Base-by-base conservation (phyloP, 2,888 invertebrate species). In the Ochropleura plecta region DNA sequence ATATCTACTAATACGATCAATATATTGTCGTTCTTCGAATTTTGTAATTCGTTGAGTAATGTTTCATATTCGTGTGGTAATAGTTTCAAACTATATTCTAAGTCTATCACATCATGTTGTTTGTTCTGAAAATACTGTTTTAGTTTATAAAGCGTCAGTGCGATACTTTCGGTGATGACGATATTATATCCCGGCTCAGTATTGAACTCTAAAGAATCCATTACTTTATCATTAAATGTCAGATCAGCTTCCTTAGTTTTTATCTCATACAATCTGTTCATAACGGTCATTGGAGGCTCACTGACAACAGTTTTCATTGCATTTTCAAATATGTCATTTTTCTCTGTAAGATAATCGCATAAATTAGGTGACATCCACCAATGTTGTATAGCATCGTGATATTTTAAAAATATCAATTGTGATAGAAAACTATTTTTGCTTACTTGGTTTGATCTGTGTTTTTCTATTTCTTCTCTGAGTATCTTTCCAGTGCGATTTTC, bases 231-330 rank as follows among this genome's bases (percentile, higher is more conserved):
- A 7, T 49, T 65, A 65, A 65, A 65, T 40, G 40, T 49, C 7
- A 65, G 0, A 49, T 65, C 7, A 40, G 65, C 65, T 65, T 65
- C 65, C 49, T 40, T 12, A 48, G 49, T 49, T 49, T 65, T 65
- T 18, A 65, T 8, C 18, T 65, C 65, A 65, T 49, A 65, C 65
- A 65, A 49, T 65, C 30, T 65, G 65, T 49, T 65, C 65, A 65
- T 65, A 65, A 49, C 65, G 18, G 65, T 65, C 40, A 65, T 49
- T 30, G 49, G 65, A 49, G 65, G 18, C 18, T 65, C 49, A 49
- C 49, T 49, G 12, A 65, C 49, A 18, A 65, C 49, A 20, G 12
- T 40, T 18, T 65, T 65, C 65, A 49, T 65, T 10, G 65, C 65
- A 16, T 65, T 12, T 5, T 40, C 18, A 18, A 30, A 65, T 48